phyloP scores from a whole-genome alignment of 1,140 invertebrate genomes.

The Megathymus violae region DNA sequence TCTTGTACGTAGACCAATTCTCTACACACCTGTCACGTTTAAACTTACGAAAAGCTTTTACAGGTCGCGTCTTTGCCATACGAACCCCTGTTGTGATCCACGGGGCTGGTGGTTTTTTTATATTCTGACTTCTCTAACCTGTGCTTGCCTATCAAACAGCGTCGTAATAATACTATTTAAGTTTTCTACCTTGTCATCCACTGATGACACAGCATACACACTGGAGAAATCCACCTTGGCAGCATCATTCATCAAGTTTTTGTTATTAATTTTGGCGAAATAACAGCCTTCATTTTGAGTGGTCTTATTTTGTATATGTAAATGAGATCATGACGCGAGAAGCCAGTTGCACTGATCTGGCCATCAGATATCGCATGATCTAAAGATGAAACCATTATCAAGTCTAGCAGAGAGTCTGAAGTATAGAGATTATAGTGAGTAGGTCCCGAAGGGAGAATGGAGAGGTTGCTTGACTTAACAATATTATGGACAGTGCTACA shows the following conservation, averaged over 20 bases:
- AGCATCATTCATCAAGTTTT: neutral
- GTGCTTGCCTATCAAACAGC: neutral
- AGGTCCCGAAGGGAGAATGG: slow-evolving; percentile 1
- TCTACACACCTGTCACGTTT: neutral
- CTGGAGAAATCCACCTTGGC: neutral
- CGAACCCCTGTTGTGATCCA: neutral
- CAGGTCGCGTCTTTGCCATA: neutral
- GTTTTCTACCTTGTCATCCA: neutral
- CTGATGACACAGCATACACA: neutral
- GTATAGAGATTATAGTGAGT: slow-evolving; percentile 12
- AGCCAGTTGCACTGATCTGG: slow-evolving; percentile 11
- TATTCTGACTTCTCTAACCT: neutral
- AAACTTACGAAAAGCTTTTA: neutral
- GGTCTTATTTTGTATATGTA: slow-evolving; percentile 11
- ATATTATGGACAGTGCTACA: no score
- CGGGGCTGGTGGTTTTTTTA: neutral
- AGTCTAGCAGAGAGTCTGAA: slow-evolving; percentile 11
- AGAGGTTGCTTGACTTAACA: slow-evolving; percentile 13
- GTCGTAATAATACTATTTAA: neutral
- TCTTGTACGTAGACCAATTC: neutral
- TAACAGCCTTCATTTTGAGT: neutral
- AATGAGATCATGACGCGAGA: slow-evolving; percentile 22
- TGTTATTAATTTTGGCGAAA: slow-evolving; percentile 1
- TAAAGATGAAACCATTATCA: slow-evolving; percentile 6
- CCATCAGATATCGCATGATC: slow-evolving; percentile 2